Percentiles rank a stretch among this genome's conserved stretches.
These are phyloP conservation scores for Nymphalis c-album DNA, from an alignment of 2,888 invertebrate species.

Conservation along the genomic window DNA sequence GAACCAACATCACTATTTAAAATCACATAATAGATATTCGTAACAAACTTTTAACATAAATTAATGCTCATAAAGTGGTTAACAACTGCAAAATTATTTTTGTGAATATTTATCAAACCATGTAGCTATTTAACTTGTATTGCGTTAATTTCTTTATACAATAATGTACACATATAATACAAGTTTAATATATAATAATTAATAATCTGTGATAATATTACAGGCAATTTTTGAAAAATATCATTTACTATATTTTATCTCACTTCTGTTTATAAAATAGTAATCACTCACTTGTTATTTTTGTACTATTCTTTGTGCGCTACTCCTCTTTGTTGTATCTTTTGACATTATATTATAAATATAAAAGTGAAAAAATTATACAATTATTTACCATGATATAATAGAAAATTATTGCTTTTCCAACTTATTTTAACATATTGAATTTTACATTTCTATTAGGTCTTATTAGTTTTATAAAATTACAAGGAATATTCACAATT, in stretches of 20 bases:
- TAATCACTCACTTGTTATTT: not conserved
- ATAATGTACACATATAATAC: conserved; percentile 29
- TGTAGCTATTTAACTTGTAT: conserved; percentile 8
- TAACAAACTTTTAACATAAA: conserved; percentile 32
- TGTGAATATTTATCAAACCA: conserved; percentile 11
- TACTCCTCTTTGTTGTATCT: no score
- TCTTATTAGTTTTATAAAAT: not conserved
- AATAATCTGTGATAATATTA: not conserved
- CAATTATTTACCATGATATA: no score
- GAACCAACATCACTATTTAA: conserved; percentile 35
- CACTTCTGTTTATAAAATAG: conserved; percentile 6
- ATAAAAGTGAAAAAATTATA: no score
- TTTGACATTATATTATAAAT: not conserved
- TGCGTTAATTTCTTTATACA: conserved; percentile 17
- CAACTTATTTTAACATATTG: no score
- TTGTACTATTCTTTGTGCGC: conserved; percentile 11
- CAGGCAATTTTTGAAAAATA: conserved; percentile 11
- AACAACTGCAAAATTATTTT: conserved; percentile 9
- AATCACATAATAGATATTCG: conserved; percentile 36
- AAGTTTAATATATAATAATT: conserved; percentile 13
- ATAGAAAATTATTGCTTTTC: no score
- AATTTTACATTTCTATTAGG: not conserved
- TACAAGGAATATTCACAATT: conserved; percentile 10
- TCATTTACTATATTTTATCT: conserved; percentile 2
- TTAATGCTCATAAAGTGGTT: conserved; percentile 12